Evolutionary conservation across 1,140 invertebrate genomes (phyloP).

Genomic region (Euwallacea similis): DNA sequence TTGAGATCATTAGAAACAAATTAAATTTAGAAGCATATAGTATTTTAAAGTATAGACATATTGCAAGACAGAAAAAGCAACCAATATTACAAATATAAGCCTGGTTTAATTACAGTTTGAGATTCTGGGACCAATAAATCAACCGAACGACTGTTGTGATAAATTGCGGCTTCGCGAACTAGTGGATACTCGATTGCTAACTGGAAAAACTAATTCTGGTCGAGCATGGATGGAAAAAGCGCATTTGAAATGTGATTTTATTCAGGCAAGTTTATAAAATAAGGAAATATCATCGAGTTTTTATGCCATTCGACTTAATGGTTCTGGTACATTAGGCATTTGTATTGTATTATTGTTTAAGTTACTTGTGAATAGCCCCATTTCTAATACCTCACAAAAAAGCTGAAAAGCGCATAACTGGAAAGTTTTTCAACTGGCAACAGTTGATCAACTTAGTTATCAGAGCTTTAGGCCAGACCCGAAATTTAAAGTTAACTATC

Average conservation of each 20-base stretch:
- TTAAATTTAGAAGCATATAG: conserved; percentile 1
- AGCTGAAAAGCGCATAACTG: no score
- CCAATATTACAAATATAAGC: conserved; percentile 25
- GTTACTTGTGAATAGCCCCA: no score
- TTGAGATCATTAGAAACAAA: conserved; percentile 1
- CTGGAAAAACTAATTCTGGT: conserved; percentile 18
- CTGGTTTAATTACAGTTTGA: conserved; percentile 24
- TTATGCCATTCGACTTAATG: conserved; percentile 6
- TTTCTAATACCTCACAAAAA: no score
- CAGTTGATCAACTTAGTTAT: no score
- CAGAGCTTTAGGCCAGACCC: no score
- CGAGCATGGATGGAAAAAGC: conserved; percentile 9
- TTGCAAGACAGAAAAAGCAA: conserved; percentile 6
- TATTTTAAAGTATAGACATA: conserved; percentile 1
- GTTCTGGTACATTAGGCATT: background rate
- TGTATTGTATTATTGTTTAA: background rate
- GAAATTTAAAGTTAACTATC: no score
- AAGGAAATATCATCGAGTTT: conserved; percentile 17
- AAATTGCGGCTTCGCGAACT: conserved; percentile 31
- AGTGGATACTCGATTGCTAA: conserved; percentile 25
- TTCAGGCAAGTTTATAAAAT: conserved; percentile 20
- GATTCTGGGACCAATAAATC: conserved; percentile 13
- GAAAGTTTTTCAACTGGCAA: no score
- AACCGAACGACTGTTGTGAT: conserved; percentile 24
- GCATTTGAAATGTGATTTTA: conserved; percentile 8